A percentile compares a stretch with the other conserved stretches of the same genome.
phyloP scores from a whole-genome alignment of 2,113 vertebrate species.

The Syngnathus typhle region DNA sequence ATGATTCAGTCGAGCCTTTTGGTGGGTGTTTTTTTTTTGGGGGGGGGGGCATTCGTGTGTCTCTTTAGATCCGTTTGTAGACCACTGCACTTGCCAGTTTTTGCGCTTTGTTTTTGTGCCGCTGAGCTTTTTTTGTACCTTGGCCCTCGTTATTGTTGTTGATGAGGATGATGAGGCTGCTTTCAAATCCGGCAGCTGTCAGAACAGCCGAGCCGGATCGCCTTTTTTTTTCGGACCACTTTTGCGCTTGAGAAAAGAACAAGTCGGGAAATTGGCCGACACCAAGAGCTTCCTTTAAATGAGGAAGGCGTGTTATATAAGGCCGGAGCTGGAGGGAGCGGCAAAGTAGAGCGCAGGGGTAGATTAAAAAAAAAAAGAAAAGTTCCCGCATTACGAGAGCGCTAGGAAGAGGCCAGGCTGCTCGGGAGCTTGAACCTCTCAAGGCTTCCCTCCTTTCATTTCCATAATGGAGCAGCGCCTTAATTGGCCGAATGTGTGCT shows the following conservation, averaged over 20 bases:
- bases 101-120: conserved; percentile 15
- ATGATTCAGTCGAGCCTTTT: not conserved
- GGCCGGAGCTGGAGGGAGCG: conserved; percentile 60
- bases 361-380: conserved; percentile 51
- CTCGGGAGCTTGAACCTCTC: conserved; percentile 21
- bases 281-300: conserved; percentile 62
- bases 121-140: conserved; percentile 27
- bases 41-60: not conserved
- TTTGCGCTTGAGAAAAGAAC: conserved; percentile 8
- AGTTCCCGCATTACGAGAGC: conserved; percentile 53
- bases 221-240: conserved; percentile 32
- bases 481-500: conserved; percentile 55
- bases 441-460: conserved; percentile 50
- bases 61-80: conserved; percentile 8
- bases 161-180: not conserved
- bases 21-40: not conserved
- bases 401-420: conserved; percentile 12
- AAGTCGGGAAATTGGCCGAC: conserved; percentile 59
- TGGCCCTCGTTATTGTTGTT: conserved; percentile 15
- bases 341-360: conserved; percentile 62
- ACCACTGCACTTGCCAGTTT: not conserved
- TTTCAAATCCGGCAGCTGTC: conserved; percentile 18
- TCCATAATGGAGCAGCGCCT: conserved; percentile 65
- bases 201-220: conserved; percentile 32
- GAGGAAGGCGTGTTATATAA: conserved; percentile 61